Percentiles rank a stretch among this genome's conserved stretches.
Conservation (phyloP, 2,888 invertebrate species). For the Diarsia dahlii region DNA sequence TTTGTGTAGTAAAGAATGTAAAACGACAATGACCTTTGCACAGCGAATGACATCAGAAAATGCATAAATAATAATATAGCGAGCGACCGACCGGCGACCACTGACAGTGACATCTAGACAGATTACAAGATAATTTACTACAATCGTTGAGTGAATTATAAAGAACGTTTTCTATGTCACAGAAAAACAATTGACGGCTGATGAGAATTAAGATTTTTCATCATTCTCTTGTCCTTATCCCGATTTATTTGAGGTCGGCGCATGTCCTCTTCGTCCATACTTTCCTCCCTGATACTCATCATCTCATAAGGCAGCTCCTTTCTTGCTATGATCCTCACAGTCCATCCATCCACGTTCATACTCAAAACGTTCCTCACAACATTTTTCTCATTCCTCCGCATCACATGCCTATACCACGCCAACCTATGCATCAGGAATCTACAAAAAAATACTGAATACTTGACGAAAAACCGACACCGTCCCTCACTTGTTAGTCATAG, state of each 20-base stretch:
- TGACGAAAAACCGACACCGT: conserved; percentile 1
- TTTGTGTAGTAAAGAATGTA: conserved; percentile 6
- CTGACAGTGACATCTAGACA: conserved; percentile 8
- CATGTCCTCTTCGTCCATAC: too few relatives aligned
- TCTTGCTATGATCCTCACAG: too few relatives aligned
- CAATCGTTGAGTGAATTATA: conserved; percentile 5
- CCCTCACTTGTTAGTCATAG: conserved; percentile 37
- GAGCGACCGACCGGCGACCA: not conserved
- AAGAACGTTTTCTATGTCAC: not conserved
- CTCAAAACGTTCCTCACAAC: too few relatives aligned
- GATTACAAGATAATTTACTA: conserved; percentile 2
- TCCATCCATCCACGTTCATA: too few relatives aligned
- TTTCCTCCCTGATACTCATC: too few relatives aligned
- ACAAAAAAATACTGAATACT: conserved; percentile 3
- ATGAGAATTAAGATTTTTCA: not conserved
- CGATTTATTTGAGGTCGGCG: too few relatives aligned
- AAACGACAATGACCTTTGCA: conserved; percentile 10
- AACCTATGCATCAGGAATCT: not conserved
- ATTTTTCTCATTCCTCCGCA: too few relatives aligned
- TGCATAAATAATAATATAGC: not conserved
- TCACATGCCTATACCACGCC: too few relatives aligned
- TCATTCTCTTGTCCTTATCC: too few relatives aligned
- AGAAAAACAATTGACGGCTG: not conserved
- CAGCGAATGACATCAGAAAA: conserved; percentile 1
- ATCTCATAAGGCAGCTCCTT: too few relatives aligned